Conservation (phyloP, 2,797 vertebrate species). For the Vespertilio murinus region DNA sequence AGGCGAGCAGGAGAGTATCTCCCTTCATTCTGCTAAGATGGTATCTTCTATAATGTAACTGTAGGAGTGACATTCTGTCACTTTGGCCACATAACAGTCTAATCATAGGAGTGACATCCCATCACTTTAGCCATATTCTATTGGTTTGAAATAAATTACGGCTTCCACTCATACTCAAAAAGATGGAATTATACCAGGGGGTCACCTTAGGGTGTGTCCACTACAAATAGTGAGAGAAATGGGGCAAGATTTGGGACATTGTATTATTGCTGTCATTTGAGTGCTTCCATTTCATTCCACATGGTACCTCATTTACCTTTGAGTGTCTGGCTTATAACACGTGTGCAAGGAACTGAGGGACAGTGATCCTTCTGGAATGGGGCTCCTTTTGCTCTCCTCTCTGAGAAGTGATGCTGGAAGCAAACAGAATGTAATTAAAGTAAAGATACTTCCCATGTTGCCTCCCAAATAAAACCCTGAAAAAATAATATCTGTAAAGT, state of each 20-base stretch:
- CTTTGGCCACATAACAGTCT: not conserved
- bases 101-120: not conserved
- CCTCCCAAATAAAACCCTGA: not conserved
- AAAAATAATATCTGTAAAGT: not conserved
- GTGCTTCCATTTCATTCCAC: not conserved
- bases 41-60: not conserved
- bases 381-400: not conserved
- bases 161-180: not conserved
- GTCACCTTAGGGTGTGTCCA: not conserved
- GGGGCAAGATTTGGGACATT: not conserved
- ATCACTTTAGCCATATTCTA: not conserved
- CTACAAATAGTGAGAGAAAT: not conserved
- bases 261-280: not conserved
- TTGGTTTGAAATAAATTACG: not conserved
- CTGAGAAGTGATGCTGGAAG: not conserved
- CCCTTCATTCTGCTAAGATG: not conserved
- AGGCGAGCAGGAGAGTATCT: not conserved
- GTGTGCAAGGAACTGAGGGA: not conserved
- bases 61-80: not conserved
- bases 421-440: not conserved
- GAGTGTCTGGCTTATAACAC: not conserved
- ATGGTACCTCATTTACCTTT: not conserved
- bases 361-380: not conserved
- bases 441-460: not conserved
- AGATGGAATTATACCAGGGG: not conserved